Percentiles rank a stretch among this genome's conserved stretches.
phyloP scores from a whole-genome alignment of 2,888 invertebrate genomes.

The Himalopsyche tibetana region DNA sequence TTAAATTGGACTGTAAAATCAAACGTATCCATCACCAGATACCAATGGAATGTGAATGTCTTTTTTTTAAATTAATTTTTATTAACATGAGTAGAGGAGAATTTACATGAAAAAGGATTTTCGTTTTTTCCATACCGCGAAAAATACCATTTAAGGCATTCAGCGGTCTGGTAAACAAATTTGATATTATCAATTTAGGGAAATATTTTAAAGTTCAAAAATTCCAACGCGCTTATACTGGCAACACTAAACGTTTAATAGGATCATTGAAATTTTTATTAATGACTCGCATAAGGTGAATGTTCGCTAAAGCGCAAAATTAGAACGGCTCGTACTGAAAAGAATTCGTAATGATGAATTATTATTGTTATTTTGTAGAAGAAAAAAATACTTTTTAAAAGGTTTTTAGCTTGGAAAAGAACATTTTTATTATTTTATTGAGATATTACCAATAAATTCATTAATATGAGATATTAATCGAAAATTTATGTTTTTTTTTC shows the following conservation, averaged over 20 bases:
- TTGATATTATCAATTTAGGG: constrained; percentile 57
- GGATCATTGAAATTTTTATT: constrained; percentile 61
- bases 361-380: constrained; percentile 28
- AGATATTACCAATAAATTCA: too few relatives aligned
- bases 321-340: constrained; percentile 47
- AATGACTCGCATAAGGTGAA: constrained; percentile 59
- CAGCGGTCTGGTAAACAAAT: neutral
- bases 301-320: constrained; percentile 58
- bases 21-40: too few relatives aligned
- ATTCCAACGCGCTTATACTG: constrained; percentile 48
- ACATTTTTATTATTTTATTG: too few relatives aligned
- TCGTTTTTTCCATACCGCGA: neutral
- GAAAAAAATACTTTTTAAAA: constrained; percentile 50
- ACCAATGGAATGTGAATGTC: too few relatives aligned
- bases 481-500: too few relatives aligned
- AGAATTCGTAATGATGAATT: constrained; percentile 30
- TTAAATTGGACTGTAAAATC: too few relatives aligned
- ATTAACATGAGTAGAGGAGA: too few relatives aligned
- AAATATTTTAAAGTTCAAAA: constrained; percentile 56
- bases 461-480: too few relatives aligned
- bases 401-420: too few relatives aligned
- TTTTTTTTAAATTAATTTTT: too few relatives aligned
- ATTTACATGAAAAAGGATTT: neutral
- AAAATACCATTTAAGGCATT: neutral
- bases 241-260: constrained; percentile 59